A percentile compares a stretch with the other conserved stretches of the same genome.
Conservation (phyloP, 2,888 invertebrate species). For the Octodonta nipae region DNA sequence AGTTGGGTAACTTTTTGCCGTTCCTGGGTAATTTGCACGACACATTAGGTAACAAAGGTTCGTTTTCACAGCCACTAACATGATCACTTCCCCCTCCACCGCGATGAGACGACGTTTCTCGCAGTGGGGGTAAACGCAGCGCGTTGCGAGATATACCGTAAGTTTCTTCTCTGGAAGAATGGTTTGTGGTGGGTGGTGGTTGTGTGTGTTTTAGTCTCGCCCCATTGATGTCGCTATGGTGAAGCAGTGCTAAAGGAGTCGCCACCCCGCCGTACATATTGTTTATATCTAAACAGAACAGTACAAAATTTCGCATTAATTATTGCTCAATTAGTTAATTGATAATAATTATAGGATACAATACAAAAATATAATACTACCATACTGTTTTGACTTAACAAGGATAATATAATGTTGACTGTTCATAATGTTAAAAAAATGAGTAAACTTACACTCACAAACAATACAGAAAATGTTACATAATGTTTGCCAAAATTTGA, state of each 20-base stretch:
- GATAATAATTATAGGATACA: too few relatives aligned
- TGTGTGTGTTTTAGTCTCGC: constrained; percentile 32
- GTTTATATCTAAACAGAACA: constrained; percentile 31
- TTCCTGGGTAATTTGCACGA: constrained; percentile 23
- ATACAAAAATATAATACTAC: too few relatives aligned
- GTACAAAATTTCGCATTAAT: too few relatives aligned
- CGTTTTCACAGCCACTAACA: constrained; percentile 41
- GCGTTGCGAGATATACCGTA: constrained; percentile 30
- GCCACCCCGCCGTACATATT: constrained; percentile 57
- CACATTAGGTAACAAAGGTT: constrained; percentile 38
- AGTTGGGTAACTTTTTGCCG: constrained; percentile 35
- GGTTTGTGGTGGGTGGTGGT: background rate
- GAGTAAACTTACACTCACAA: too few relatives aligned
- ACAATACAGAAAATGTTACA: too few relatives aligned
- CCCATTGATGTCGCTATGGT: constrained; percentile 36
- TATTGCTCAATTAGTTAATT: too few relatives aligned
- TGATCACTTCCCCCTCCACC: constrained; percentile 36
- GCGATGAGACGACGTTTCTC: constrained; percentile 32
- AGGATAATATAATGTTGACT: too few relatives aligned
- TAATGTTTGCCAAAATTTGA: too few relatives aligned
- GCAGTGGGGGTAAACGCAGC: constrained; percentile 42
- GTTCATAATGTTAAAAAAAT: too few relatives aligned
- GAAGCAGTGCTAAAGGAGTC: constrained; percentile 54
- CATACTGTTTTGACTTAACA: too few relatives aligned
- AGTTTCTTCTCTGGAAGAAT: constrained; percentile 25